Conservation (phyloP, 1,140 invertebrate species). For the Drosophila persimilis region DNA sequence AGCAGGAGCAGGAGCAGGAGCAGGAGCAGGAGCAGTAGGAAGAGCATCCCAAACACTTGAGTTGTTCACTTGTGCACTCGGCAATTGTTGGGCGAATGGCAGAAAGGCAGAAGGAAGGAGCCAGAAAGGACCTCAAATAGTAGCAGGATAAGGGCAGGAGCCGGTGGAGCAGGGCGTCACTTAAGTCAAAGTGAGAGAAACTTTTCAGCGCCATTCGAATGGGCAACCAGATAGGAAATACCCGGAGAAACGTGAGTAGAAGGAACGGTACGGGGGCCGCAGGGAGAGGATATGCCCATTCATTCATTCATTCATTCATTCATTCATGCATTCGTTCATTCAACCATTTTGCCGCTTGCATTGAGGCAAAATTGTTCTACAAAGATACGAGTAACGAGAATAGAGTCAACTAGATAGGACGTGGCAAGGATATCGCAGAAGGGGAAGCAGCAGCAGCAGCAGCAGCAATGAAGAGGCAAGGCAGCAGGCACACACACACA, state of each 20-base stretch:
- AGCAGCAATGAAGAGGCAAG: not conserved
- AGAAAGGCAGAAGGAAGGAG: too few relatives aligned
- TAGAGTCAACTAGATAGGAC: conserved; percentile 31
- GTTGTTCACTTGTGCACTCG: conserved; percentile 58
- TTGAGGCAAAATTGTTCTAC: conserved; percentile 76
- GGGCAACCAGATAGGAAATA: conserved; percentile 43
- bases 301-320: conserved; percentile 60
- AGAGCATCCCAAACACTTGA: conserved; percentile 45
- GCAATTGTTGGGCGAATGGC: conserved; percentile 24
- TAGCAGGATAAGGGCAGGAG: too few relatives aligned
- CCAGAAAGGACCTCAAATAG: too few relatives aligned
- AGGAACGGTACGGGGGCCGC: conserved; percentile 7
- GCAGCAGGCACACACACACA: conserved; percentile 20
- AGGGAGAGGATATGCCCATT: conserved; percentile 26
- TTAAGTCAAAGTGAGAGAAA: conserved; percentile 51
- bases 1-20: too few relatives aligned
- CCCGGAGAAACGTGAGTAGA: conserved; percentile 4
- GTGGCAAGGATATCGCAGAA: conserved; percentile 24
- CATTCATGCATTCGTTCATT: conserved; percentile 69
- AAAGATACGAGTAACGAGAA: conserved; percentile 67
- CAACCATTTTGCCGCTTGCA: conserved; percentile 73
- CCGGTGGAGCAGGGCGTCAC: conserved; percentile 10
- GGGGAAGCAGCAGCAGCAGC: not conserved
- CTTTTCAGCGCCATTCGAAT: conserved; percentile 41
- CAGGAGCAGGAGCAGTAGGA: not conserved